A percentile compares a stretch with the other conserved stretches of the same genome.
Conservation (phyloP, 2,888 invertebrate species). For the Neoscelio sp. region DNA sequence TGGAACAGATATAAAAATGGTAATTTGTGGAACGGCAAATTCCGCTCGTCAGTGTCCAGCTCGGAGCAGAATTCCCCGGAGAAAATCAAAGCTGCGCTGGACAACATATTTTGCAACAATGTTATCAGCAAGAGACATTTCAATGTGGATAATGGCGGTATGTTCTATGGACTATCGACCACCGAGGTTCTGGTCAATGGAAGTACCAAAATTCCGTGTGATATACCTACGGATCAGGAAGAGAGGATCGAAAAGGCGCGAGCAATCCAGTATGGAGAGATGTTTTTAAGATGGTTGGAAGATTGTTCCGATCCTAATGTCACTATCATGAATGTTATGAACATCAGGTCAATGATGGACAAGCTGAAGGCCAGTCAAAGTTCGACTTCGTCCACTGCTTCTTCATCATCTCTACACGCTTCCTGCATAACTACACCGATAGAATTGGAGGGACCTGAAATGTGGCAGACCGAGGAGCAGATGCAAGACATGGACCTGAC, state of each 20-base stretch:
- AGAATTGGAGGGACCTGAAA: slow-evolving; percentile 70
- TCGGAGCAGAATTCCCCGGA: slow-evolving; percentile 75
- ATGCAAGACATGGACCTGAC: slow-evolving; percentile 33
- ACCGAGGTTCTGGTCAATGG: neutral
- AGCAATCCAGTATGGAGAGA: slow-evolving; percentile 91
- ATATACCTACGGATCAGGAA: no score
- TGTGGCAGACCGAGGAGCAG: slow-evolving; percentile 71
- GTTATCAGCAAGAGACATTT: slow-evolving; percentile 78
- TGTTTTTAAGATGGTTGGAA: slow-evolving; percentile 92
- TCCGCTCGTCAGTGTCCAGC: slow-evolving; percentile 1
- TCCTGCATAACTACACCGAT: slow-evolving; percentile 25
- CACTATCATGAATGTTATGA: slow-evolving; percentile 91
- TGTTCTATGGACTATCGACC: slow-evolving; percentile 12
- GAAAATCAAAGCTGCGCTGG: slow-evolving; percentile 87
- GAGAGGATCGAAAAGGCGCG: slow-evolving; percentile 66
- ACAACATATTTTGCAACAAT: slow-evolving; percentile 88
- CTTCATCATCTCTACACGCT: neutral
- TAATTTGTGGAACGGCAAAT: slow-evolving; percentile 19
- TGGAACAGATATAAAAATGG: slow-evolving; percentile 69
- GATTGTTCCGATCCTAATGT: slow-evolving; percentile 88
- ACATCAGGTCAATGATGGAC: slow-evolving; percentile 89
- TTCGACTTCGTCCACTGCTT: neutral
- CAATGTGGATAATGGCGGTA: slow-evolving; percentile 67
- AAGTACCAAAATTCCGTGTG: no score
- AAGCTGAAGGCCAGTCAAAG: slow-evolving; percentile 87